Evolutionary conservation across 2,797 vertebrate species (phyloP).

Genomic region (Karalla daura): DNA sequence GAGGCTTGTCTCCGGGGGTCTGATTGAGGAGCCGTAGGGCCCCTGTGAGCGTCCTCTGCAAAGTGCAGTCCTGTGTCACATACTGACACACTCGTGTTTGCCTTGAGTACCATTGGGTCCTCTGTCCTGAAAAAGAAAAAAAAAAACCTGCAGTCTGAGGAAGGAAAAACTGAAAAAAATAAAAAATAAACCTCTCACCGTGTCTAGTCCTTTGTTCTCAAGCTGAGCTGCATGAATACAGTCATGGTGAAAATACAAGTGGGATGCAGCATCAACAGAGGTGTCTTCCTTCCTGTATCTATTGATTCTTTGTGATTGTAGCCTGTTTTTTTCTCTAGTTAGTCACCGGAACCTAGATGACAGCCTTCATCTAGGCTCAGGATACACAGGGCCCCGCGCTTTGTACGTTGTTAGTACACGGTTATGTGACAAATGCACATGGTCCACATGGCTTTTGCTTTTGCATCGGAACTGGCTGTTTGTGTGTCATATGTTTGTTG

Average conservation of each 20-base stretch:
- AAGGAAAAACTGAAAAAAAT: slow-evolving; percentile 23
- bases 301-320: slow-evolving; percentile 63
- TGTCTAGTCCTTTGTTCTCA: slow-evolving; percentile 69
- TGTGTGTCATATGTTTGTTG: slow-evolving; percentile 81
- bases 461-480: slow-evolving; percentile 64
- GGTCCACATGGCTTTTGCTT: slow-evolving; percentile 66
- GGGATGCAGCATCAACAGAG: slow-evolving; percentile 63
- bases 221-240: slow-evolving; percentile 65
- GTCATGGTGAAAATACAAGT: slow-evolving; percentile 59
- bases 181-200: slow-evolving; percentile 34
- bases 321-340: slow-evolving; percentile 60
- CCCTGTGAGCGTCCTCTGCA: slow-evolving; percentile 74
- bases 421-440: slow-evolving; percentile 76
- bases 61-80: slow-evolving; percentile 81
- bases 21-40: slow-evolving; percentile 67
- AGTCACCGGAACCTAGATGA: slow-evolving; percentile 56
- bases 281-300: slow-evolving; percentile 63
- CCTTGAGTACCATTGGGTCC: slow-evolving; percentile 73
- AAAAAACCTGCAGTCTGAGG: slow-evolving; percentile 42
- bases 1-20: slow-evolving; percentile 68
- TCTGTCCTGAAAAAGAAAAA: slow-evolving; percentile 26
- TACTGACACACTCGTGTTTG: slow-evolving; percentile 71
- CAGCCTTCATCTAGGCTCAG: slow-evolving; percentile 65
- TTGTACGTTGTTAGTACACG: slow-evolving; percentile 73
- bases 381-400: slow-evolving; percentile 59